Percentiles rank a stretch among this genome's conserved stretches.
Conservation (phyloP, 2,797 vertebrate genomes). For the Gadopsis bispinosus region DNA sequence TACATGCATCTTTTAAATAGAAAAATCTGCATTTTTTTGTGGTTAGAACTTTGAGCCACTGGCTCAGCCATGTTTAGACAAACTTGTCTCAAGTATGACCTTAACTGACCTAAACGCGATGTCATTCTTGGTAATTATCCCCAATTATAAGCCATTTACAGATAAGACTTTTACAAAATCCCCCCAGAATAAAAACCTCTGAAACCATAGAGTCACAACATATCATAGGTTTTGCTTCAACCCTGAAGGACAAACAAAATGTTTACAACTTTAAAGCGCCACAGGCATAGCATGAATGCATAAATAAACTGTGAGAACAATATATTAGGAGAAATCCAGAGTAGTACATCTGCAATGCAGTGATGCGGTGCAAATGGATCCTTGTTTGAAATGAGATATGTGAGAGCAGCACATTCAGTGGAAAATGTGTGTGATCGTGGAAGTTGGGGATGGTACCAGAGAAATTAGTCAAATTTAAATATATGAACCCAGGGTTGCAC, state of each 20-base stretch:
- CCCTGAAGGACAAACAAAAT: constrained; percentile 12
- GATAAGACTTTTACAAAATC: neutral
- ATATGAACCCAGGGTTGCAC: constrained; percentile 21
- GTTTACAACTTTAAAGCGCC: neutral
- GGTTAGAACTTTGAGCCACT: constrained; percentile 3
- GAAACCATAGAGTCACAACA: neutral
- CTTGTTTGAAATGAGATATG: constrained; percentile 32
- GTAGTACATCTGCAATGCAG: constrained; percentile 29
- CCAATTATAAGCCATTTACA: constrained; percentile 11
- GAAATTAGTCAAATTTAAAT: constrained; percentile 32
- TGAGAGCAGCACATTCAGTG: constrained; percentile 19
- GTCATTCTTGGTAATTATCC: constrained; percentile 20
- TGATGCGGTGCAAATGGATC: constrained; percentile 16
- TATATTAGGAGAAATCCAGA: constrained; percentile 18
- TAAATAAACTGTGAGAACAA: constrained; percentile 27
- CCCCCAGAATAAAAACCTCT: neutral
- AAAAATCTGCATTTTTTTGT: neutral
- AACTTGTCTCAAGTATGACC: constrained; percentile 4
- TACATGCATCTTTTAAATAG: too few species aligned
- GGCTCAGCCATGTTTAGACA: constrained; percentile 16
- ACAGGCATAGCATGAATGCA: neutral
- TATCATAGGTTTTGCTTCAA: neutral
- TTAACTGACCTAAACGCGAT: constrained; percentile 19
- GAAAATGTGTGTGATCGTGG: constrained; percentile 12
- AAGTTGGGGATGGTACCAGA: constrained; percentile 27